phyloP scores from a whole-genome alignment of 2,797 vertebrate species.

The Natrix natrix region DNA sequence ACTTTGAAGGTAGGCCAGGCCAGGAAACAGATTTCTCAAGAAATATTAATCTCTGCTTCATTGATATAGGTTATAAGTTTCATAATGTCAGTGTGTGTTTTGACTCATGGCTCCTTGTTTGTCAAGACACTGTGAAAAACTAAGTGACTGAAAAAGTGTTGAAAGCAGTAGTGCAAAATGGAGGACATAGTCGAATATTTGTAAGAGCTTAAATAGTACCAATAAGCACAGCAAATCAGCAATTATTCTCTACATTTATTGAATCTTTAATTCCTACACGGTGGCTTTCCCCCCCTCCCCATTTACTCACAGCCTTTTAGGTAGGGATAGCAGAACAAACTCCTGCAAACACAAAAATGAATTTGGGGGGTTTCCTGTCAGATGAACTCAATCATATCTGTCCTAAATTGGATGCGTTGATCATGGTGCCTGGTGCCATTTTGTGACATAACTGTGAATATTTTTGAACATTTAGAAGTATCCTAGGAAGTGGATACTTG shows the following conservation, averaged over 20 bases:
- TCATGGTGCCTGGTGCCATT: neutral
- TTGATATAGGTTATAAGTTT: neutral
- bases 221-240: neutral
- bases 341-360: neutral
- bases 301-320: neutral
- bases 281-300: neutral
- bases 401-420: neutral
- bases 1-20: neutral
- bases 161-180: neutral
- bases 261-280: neutral
- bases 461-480: neutral
- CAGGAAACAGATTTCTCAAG: neutral
- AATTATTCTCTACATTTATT: neutral
- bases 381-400: neutral
- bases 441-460: neutral
- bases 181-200: neutral
- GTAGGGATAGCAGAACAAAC: neutral
- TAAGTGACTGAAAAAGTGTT: neutral
- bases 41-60: neutral
- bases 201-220: neutral
- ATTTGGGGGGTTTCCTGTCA: neutral
- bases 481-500: neutral
- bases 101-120: neutral
- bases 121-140: neutral
- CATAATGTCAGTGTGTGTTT: neutral